Evolutionary conservation across 2,888 invertebrate genomes (phyloP), one percentile per base, ranked within the genome.

Genomic region (Agrenia bidenticulata): DNA sequence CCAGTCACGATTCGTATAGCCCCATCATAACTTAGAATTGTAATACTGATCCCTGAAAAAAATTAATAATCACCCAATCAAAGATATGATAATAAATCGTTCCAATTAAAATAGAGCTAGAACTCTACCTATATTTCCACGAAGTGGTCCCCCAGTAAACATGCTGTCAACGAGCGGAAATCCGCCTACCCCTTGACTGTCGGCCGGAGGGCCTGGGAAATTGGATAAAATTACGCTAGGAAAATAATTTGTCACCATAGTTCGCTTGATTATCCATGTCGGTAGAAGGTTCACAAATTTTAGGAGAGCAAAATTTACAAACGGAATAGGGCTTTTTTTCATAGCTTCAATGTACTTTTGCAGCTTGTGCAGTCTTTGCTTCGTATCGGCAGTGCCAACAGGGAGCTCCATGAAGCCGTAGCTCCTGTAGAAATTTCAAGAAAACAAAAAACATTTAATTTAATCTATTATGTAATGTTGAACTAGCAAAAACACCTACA

Each of bases 11-110:
- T 66, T 19, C 75, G 57, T 23, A 75, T 57, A 24, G 64, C 69
- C 55, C 71, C 72, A 61, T 72, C 69, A 51, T 73, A 75, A 37
- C 72, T 73, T n/a, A 75, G 49, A 26, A 75, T 72, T n/a, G 70
- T 70, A 13, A 75, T 64, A 53, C 71, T 70, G 19, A 75, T 73
- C 15, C 74, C 73, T 72, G 51, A 13, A 55, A 51, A 27, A 21
- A 2, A 54, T 45, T 60, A 61, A n/a, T 55, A 57, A 41, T 42
- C 13, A 15, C 45, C 7, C n/a, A n/a, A n/a, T 21, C 17, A 49
- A 49, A 17, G 21, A 60, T 21, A 27, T 59, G 4, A 11, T 27
- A 11, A 53, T 50, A 50, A 7, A 50, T 50, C 9, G 7, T 7
- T n/a, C 9, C n/a, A n/a, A n/a, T n/a, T n/a, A n/a, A n/a, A n/a